Evolutionary conservation across 2,888 invertebrate species (phyloP), one percentile per base, ranked within the genome.

Genomic region (Hydriomena furcata): DNA sequence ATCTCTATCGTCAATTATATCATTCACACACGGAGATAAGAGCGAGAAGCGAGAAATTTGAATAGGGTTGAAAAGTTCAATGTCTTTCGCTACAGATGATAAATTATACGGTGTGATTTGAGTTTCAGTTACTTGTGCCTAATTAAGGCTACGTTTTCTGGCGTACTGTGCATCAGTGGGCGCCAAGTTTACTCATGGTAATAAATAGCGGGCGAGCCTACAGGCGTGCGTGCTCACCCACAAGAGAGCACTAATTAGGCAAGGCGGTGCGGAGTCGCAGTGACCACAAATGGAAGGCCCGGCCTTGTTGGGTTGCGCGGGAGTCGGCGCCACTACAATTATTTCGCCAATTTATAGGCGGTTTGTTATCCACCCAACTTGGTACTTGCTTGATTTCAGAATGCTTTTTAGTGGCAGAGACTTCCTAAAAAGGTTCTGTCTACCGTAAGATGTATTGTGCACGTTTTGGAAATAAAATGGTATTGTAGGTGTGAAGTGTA

Each of bases 231-330:
- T 79, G 80, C 65, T 31, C 87, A 82, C 88, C 88, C 89, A 88
- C 89, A 84, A 68, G 70, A 67, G 71, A 65, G 60, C 77, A 75
- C 82, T 87, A 84, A 87, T 86, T 87, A 85, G 86, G 88, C 71
- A 73, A 72, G 76, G 68, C 65, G 71, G 66, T 65, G 65, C 56
- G 65, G 70, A 31, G 6, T 31, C 31, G 30, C 10, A 40, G 57
- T 67, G 66, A 64, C 86, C 84, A 75, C 79, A 88, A 83, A 87
- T 84, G 88, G 88, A 73, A 73, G 73, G 73, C 68, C 70, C 75
- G 79, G 76, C 87, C 82, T 77, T 83, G 83, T 79, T 74, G 74
- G 79, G 68, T 62, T 76, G 84, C 81, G 85, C 77, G 83, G 82
- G 79, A 81, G 84, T 76, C 65, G 80, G 74, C 79, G 81, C 79